These are phyloP conservation scores for Bos indicus DNA, from an alignment of 2,113 vertebrate species.

Conservation along the genomic window DNA sequence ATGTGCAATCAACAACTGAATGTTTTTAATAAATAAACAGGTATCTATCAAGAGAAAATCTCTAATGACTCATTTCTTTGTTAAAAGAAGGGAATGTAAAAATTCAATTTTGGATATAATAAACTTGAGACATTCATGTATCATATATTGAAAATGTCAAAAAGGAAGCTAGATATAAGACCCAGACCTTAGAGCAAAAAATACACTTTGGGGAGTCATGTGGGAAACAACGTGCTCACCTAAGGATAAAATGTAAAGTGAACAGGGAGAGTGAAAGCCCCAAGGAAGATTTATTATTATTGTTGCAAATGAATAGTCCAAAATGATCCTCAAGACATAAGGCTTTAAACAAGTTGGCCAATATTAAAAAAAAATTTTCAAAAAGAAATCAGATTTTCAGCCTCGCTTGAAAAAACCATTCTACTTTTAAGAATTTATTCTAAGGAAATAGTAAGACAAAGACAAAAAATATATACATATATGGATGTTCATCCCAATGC, in stretches of 20 bases:
- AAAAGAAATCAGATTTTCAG: neutral
- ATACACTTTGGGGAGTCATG: neutral
- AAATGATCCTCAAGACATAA: neutral
- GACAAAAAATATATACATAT: neutral
- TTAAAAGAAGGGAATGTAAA: neutral
- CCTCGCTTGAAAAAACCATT: neutral
- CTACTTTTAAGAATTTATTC: neutral
- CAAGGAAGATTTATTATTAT: neutral
- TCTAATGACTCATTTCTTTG: neutral
- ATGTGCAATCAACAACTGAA: neutral
- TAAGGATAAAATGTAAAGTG: neutral
- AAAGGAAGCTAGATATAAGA: neutral
- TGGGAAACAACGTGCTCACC: neutral
- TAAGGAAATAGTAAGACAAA: neutral
- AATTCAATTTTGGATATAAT: neutral
- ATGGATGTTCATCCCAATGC: neutral
- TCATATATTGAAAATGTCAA: neutral
- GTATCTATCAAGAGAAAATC: neutral
- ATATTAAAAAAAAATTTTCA: neutral
- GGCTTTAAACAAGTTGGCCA: neutral
- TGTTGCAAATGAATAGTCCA: neutral
- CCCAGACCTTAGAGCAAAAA: neutral
- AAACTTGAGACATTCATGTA: neutral
- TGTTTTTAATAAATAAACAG: neutral
- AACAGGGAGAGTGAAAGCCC: neutral